Conservation (phyloP, 1,140 invertebrate species). For the Leguminivora glycinivorella region DNA sequence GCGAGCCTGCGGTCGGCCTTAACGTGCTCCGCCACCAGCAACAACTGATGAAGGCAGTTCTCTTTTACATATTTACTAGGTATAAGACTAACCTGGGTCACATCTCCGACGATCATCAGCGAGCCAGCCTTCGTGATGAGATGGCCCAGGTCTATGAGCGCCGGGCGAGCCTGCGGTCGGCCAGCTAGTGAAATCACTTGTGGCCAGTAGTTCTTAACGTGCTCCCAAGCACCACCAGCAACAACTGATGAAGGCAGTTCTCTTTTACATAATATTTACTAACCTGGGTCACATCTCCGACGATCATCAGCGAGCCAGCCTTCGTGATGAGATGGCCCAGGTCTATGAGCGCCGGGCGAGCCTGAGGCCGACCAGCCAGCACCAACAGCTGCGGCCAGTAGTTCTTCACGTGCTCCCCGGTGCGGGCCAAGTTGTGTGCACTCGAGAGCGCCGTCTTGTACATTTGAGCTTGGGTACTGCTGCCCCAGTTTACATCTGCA, state of each 20-base stretch:
- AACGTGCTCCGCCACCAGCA: constrained; percentile 87
- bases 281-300: constrained; percentile 92
- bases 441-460: constrained; percentile 94
- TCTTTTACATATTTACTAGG: no score
- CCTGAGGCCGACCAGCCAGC: constrained; percentile 89
- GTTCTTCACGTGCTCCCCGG: constrained; percentile 97
- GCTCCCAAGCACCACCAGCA: constrained; percentile 80
- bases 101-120: constrained; percentile 93
- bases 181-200: constrained; percentile 93
- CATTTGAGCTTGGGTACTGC: constrained; percentile 96
- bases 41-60: no score
- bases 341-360: constrained; percentile 92
- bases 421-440: constrained; percentile 88
- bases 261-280: neutral
- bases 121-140: constrained; percentile 96
- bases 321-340: constrained; percentile 95
- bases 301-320: constrained; percentile 93
- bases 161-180: constrained; percentile 90
- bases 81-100: constrained; percentile 86
- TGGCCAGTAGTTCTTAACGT: constrained; percentile 98
- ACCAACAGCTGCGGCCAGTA: constrained; percentile 95
- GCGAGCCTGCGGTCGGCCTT: constrained; percentile 93
- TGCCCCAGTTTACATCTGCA: constrained; percentile 98
- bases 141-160: constrained; percentile 93
- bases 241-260: no score